Evolutionary conservation across 2,797 vertebrate species (phyloP), one percentile per base, ranked within the genome.

Genomic region (Sandelia bainsii): DNA sequence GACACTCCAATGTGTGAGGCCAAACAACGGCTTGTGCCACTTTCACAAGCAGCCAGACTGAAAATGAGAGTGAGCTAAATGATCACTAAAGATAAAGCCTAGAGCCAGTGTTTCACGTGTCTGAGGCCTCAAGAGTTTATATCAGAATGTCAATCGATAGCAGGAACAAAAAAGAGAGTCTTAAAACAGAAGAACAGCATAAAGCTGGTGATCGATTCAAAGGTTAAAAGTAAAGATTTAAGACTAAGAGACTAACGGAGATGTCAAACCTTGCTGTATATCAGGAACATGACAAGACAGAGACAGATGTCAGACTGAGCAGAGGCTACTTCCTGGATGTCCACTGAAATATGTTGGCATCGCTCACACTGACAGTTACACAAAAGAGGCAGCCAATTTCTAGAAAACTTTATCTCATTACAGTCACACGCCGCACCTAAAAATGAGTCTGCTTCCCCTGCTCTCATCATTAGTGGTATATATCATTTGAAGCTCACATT

Each of bases 21-120:
- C 84, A 79, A 81, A 85, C 82, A 82, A 80, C 79, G 68, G 83
- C 79, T 65, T 62, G 72, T 72, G 79, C 81, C 84, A 85, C 80
- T 82, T 91, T 83, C 75, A 69, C 57, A 6, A 73, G 64, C 50
- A 70, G 45, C 67, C 61, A 61, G 72, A 75, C 64, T 77, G 60
- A 86, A 80, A 84, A 40, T 54, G 77, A 70, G 73, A 64, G 65
- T 29, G 76, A 76, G 68, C 60, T 77, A 62, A 81, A 85, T 56
- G 56, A 74, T 46, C 4, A 39, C 51, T 44, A 11, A 39, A 75
- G 76, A 80, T 62, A 53, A 72, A 75, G 39, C 46, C 14, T 9
- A 56, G 40, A 42, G 16, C 27, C 57, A 14, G 25, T 1, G 29
- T 64, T 40, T 56, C 42, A 1, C 48, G 48, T 29, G 29, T 37